These are phyloP conservation scores for Parambassis ranga DNA, from an alignment of 2,797 vertebrate species.

Conservation along the genomic window DNA sequence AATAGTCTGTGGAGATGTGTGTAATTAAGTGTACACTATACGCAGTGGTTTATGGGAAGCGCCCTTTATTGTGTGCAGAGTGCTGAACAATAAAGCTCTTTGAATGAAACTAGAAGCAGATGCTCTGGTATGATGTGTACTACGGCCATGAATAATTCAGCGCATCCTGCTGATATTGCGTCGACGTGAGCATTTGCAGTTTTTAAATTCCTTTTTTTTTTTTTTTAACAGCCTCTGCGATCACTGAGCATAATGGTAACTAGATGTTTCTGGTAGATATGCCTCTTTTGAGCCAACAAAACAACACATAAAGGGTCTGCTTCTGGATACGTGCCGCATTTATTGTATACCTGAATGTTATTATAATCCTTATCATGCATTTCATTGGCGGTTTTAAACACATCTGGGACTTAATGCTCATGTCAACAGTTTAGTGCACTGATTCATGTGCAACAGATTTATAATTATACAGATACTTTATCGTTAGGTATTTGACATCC, in stretches of 20 bases:
- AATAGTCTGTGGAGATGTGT: slow-evolving; percentile 19
- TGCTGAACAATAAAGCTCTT: slow-evolving; percentile 58
- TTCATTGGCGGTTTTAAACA: slow-evolving; percentile 1
- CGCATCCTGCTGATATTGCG: slow-evolving; percentile 29
- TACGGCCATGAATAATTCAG: slow-evolving; percentile 48
- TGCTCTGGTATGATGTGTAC: slow-evolving; percentile 51
- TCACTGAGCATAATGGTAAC: slow-evolving; percentile 33
- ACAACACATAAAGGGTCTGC: neutral
- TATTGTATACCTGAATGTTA: slow-evolving; percentile 12
- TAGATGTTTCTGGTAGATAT: slow-evolving; percentile 15
- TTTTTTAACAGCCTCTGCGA: slow-evolving; percentile 25
- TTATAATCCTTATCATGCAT: slow-evolving; percentile 13
- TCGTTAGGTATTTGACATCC: neutral
- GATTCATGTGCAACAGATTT: neutral
- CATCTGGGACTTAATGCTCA: slow-evolving; percentile 1
- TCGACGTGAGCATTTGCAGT: slow-evolving; percentile 31
- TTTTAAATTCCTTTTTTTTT: slow-evolving; percentile 38
- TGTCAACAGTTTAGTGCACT: neutral
- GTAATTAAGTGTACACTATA: slow-evolving; percentile 38
- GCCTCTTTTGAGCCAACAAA: neutral
- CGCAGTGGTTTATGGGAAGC: slow-evolving; percentile 35
- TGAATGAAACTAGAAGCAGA: slow-evolving; percentile 61
- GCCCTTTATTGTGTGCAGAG: slow-evolving; percentile 42
- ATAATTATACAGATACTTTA: neutral
- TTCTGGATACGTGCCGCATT: neutral